Base-by-base conservation (phyloP, 2,113 vertebrate genomes). In the Ciconia maguari region DNA sequence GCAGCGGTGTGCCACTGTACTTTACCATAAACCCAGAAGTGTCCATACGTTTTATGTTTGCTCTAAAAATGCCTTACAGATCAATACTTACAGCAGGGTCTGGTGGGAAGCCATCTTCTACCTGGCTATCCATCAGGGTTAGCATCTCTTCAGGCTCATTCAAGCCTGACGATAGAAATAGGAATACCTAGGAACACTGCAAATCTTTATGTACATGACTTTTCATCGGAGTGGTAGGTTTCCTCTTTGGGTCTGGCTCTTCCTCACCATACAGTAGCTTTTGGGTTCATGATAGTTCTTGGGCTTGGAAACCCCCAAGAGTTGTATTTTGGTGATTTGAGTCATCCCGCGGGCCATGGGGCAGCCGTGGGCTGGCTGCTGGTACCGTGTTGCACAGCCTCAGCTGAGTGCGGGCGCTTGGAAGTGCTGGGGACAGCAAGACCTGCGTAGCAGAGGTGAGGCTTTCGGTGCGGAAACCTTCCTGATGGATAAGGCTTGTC, bases 301-400 rank as follows among this genome's bases (percentile, higher is more conserved):
- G 42, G 54, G 25, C 34, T 70, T 88, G 32, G 12, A 86, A 83
- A 24, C 2, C 27, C 41, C 3, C 25, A 29, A 3, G n/a, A 41
- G 25, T 15, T 30, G n/a, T 48, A 17, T 51, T 88, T 58, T 21
- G 34, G 52, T 75, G 32, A 25, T 71, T 27, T 3, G 16, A 36
- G 52, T 5, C 15, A 69, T 7, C 21, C 25, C 0, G 0, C 0
- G 0, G 42, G 27, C 9, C 36, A n/a, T 11, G 24, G 48, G 26
- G 22, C 46, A 91, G 57, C 55, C 3, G 2, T 76, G 36, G 52
- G 34, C 51, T 64, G 76, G 25, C 48, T 80, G 21, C n/a, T 68
- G 44, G 24, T 16, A 25, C 8, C 7, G 1, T 24, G 30, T 11
- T 64, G 25, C 42, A 34, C 54, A 84, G 19, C 13, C 48, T 80